Evolutionary conservation across 2,888 invertebrate species (phyloP).

Genomic region (Microplitis deprimator): DNA sequence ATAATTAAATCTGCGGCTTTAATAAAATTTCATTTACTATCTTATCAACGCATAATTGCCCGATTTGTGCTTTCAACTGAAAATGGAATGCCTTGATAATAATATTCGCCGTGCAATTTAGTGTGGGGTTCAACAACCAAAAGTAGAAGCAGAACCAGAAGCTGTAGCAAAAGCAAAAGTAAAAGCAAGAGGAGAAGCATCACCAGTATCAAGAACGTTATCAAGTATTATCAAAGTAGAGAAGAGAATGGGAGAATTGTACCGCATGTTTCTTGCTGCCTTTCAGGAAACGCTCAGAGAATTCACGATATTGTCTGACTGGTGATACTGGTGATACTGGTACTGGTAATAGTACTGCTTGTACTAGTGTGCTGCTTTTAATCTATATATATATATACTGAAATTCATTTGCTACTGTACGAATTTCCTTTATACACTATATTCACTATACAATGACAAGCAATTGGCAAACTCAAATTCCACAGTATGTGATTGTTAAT

Average conservation of each 20-base stretch:
- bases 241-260: conserved; percentile 4
- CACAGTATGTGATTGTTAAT: not conserved
- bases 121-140: conserved; percentile 26
- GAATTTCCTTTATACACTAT: not conserved
- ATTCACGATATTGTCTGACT: conserved; percentile 13
- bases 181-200: not conserved
- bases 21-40: conserved; percentile 35
- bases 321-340: not conserved
- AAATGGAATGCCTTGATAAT: conserved; percentile 52
- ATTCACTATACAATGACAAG: no score
- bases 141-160: not conserved
- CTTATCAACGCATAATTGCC: conserved; percentile 39
- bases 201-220: no score
- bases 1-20: conserved; percentile 36
- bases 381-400: no score
- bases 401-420: conserved; percentile 15
- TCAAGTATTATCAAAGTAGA: no score
- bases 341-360: not conserved
- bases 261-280: conserved; percentile 10
- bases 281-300: conserved; percentile 12
- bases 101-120: conserved; percentile 51
- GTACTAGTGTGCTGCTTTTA: no score
- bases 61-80: conserved; percentile 46
- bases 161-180: not conserved
- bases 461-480: conserved; percentile 10